phyloP scores from a whole-genome alignment of 2,113 vertebrate species.

The Brachypteracias leptosomus region DNA sequence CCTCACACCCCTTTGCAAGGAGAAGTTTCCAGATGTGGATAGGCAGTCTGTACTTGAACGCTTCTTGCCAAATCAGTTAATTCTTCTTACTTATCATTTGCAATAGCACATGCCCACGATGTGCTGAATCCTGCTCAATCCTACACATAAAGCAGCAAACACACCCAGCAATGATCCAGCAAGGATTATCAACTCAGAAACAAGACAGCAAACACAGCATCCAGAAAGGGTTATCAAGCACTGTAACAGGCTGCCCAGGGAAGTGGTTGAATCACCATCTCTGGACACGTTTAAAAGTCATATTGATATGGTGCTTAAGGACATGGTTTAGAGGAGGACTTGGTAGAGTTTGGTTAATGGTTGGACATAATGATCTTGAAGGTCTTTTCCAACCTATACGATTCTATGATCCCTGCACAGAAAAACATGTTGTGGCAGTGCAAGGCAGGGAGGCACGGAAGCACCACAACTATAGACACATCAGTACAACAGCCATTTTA shows the following conservation, averaged over 20 bases:
- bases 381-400: too few relatives aligned
- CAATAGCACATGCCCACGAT: background rate
- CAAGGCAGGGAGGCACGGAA: background rate
- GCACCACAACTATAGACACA: background rate
- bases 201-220: background rate
- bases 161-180: background rate
- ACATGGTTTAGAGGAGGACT: too few relatives aligned
- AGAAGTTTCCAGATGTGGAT: background rate
- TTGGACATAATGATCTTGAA: too few relatives aligned
- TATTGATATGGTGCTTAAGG: too few relatives aligned
- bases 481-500: background rate
- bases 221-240: background rate
- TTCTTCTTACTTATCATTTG: background rate
- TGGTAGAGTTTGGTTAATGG: too few relatives aligned
- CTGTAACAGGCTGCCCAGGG: too few relatives aligned
- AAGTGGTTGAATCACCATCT: too few relatives aligned
- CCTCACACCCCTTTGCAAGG: background rate
- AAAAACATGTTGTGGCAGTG: accelerated
- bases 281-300: too few relatives aligned
- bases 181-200: too few relatives aligned
- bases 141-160: background rate
- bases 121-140: background rate
- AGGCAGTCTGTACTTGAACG: background rate
- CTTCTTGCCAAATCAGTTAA: background rate
- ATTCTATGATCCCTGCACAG: background rate